Evolutionary conservation across 2,797 vertebrate species (phyloP), one percentile per base, ranked within the genome.

Genomic region (Sitta carolinensis): DNA sequence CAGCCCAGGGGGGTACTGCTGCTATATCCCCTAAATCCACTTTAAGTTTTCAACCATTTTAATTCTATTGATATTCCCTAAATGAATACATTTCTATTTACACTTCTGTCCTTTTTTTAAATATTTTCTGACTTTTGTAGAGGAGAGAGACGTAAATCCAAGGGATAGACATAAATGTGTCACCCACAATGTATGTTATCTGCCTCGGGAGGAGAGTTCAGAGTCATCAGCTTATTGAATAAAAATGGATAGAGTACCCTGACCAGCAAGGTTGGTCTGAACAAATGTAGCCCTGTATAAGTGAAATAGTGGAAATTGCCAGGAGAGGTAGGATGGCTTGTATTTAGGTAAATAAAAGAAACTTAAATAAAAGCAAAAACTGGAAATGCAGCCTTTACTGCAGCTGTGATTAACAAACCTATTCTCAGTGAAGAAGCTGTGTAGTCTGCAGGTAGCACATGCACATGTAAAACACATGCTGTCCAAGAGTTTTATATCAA

Each of bases 121-220:
- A 26, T 32, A n/a, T 64, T 58, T 84, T 40, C 52, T 63, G 55
- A 67, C 5, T 2, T 83, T 43, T 47, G 32, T n/a, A 51, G 54
- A 70, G n/a, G 3, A 80, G 11, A 55, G 18, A 52, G n/a, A 40
- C 0, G 0, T 23, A 84, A 90, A 90, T 40, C 23, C 81, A 80
- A 70, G 27, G 0, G 1, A 57, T 1, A 61, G 77, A 34, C 3
- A 9, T 58, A 40, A 64, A n/a, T 0, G 0, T 45, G 20, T 51
- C 57, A 22, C 30, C 14, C 25, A 13, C 26, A 3, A 1, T 1
- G 23, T 9, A 7, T 40, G 30, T 36, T 72, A 26, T 11, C 62
- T 66, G 16, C 59, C 57, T 42, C 1, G 0, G 14, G 10, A 55
- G 8, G 7, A 25, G 36, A 77, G 42, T n/a, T 80, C 66, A 77